phyloP scores from a whole-genome alignment of 92 coral and sea anemone species.

The Porites rus region DNA sequence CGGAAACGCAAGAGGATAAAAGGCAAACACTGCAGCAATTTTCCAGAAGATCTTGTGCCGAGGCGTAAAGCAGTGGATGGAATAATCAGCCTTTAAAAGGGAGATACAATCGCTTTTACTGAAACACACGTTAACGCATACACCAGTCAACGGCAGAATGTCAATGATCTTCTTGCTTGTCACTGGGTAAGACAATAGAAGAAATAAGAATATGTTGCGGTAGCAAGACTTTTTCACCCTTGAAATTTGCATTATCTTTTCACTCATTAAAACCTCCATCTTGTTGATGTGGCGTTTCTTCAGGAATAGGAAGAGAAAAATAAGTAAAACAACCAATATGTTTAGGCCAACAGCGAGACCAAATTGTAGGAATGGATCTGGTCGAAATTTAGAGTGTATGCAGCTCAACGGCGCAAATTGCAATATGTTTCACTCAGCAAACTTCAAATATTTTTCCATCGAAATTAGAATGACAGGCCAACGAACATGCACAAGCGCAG shows the following conservation, averaged over 20 bases:
- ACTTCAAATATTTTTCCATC: slow-evolving; percentile 40
- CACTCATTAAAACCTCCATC: not conserved
- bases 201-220: slow-evolving; percentile 25
- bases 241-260: not conserved
- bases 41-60: slow-evolving; percentile 16
- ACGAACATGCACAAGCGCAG: slow-evolving; percentile 43
- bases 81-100: slow-evolving; percentile 16
- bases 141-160: slow-evolving; percentile 22
- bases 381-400: not conserved
- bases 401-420: slow-evolving; percentile 40
- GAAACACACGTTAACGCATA: slow-evolving; percentile 2
- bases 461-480: slow-evolving; percentile 49
- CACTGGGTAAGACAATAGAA: slow-evolving; percentile 10
- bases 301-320: slow-evolving; percentile 14
- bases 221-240: slow-evolving; percentile 9
- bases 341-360: slow-evolving; percentile 3
- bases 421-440: slow-evolving; percentile 47
- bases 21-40: slow-evolving; percentile 5
- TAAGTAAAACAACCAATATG: not conserved
- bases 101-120: slow-evolving; percentile 14
- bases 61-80: slow-evolving; percentile 16
- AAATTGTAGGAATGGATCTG: slow-evolving; percentile 23
- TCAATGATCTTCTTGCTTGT: slow-evolving; percentile 27
- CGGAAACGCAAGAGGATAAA: slow-evolving; percentile 14
- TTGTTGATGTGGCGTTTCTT: not conserved